Percentiles rank a stretch among this genome's conserved stretches.
phyloP scores from a whole-genome alignment of 2,113 vertebrate genomes.

The Proteles cristata region DNA sequence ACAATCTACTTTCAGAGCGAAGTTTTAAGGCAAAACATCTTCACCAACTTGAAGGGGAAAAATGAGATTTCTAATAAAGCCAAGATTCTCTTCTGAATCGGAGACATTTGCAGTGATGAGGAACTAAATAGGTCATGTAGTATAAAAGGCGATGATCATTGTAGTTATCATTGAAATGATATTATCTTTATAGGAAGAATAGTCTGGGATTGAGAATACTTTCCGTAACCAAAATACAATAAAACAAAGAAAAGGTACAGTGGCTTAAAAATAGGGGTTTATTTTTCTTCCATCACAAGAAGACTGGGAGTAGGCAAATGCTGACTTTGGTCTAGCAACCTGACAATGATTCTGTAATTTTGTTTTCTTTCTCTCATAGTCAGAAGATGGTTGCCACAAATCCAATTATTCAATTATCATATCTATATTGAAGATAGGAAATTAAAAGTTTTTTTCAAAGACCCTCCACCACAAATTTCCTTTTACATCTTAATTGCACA shows the following conservation, averaged over 20 bases:
- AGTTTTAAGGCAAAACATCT: neutral
- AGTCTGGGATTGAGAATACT: neutral
- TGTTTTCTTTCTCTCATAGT: neutral
- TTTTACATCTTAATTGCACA: neutral
- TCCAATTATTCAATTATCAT: neutral
- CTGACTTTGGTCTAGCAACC: neutral
- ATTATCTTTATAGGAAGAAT: neutral
- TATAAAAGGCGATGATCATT: neutral
- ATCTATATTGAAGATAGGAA: neutral
- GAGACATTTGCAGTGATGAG: neutral
- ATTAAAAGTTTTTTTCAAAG: neutral
- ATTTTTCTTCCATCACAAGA: neutral
- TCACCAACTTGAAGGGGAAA: neutral
- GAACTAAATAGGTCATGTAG: neutral
- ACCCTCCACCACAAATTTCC: neutral
- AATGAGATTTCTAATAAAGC: neutral
- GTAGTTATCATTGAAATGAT: neutral
- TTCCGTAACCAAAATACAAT: neutral
- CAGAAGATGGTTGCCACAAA: neutral
- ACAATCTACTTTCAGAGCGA: neutral
- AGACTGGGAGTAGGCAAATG: neutral
- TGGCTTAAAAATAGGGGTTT: neutral
- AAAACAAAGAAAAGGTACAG: neutral
- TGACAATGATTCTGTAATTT: neutral
- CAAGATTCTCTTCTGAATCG: conserved; percentile 47